Conservation (phyloP, 2,888 invertebrate species). For the Leptinotarsa rubiginosa region DNA sequence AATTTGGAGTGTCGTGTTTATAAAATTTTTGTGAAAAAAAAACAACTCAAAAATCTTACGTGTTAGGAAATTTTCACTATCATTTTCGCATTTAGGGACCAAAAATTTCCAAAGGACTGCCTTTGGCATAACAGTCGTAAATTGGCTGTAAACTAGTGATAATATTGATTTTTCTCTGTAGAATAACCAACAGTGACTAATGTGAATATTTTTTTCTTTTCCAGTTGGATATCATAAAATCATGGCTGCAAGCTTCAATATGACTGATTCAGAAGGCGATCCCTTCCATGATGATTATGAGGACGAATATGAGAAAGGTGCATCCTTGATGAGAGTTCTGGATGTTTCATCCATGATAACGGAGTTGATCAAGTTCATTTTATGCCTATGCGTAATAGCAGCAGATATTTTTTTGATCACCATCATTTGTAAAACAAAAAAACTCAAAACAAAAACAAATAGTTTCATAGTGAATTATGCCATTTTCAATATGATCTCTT, state of each 20-base stretch:
- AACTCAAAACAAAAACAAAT: conserved; percentile 22
- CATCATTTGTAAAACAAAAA: conserved; percentile 2
- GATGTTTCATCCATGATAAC: neutral
- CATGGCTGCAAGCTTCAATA: neutral
- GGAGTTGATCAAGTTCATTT: neutral
- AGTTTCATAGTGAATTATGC: conserved; percentile 19
- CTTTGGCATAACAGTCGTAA: no score
- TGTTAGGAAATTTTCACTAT: no score
- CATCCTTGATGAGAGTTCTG: neutral
- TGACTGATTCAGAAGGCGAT: neutral
- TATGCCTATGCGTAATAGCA: conserved; percentile 17
- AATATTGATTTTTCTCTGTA: no score
- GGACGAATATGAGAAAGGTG: neutral
- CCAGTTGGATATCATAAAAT: neutral
- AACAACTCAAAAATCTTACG: no score
- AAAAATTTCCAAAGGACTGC: no score
- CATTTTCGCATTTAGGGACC: no score
- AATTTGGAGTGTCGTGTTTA: no score
- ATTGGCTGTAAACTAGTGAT: no score
- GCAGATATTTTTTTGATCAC: conserved; percentile 18
- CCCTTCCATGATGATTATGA: neutral
- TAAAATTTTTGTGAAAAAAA: no score
- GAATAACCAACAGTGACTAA: no score
- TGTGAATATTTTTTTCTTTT: neutral
- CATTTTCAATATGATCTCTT: conserved; percentile 11